Evolutionary conservation across 2,888 invertebrate genomes (phyloP).

Genomic region (Venustoraphidia nigricollis): DNA sequence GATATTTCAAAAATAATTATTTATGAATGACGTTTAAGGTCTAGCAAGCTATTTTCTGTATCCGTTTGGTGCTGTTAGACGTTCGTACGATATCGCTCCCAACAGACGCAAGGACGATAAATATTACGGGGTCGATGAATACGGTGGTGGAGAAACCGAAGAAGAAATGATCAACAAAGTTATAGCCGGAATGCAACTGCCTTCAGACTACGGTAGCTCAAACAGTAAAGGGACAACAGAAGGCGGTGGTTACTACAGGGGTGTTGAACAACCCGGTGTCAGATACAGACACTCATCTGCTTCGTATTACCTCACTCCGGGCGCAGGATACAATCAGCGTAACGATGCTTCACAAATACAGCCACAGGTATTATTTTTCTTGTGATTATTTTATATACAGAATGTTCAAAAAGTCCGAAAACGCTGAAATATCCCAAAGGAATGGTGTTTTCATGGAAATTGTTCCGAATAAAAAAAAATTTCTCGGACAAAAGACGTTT

Average conservation of each 20-base stretch:
- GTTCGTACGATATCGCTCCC: conserved; percentile 43
- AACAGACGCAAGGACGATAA: conserved; percentile 45
- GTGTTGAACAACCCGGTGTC: conserved; percentile 13
- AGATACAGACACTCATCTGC: not conserved
- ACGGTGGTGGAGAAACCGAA: conserved; percentile 55
- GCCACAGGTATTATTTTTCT: too few species aligned
- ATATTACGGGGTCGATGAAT: conserved; percentile 51
- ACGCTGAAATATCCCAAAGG: too few species aligned
- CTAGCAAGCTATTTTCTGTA: conserved; percentile 63
- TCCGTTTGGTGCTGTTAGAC: conserved; percentile 50
- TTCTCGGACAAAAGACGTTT: too few species aligned
- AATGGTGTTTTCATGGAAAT: too few species aligned
- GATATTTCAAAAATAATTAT: too few species aligned
- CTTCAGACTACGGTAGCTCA: too few species aligned
- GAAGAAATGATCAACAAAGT: conserved; percentile 65
- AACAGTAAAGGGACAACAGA: conserved; percentile 14
- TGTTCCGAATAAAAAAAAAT: too few species aligned
- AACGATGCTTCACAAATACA: too few species aligned
- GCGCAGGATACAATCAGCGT: too few species aligned
- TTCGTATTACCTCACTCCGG: too few species aligned
- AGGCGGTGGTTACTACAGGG: conserved; percentile 15
- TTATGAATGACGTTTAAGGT: conserved; percentile 17
- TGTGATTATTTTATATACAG: too few species aligned
- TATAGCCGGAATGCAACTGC: conserved; percentile 44
- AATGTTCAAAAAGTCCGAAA: too few species aligned